These are phyloP conservation scores for Melanogrammus aeglefinus DNA, from an alignment of 2,797 vertebrate genomes.

Conservation along the genomic window DNA sequence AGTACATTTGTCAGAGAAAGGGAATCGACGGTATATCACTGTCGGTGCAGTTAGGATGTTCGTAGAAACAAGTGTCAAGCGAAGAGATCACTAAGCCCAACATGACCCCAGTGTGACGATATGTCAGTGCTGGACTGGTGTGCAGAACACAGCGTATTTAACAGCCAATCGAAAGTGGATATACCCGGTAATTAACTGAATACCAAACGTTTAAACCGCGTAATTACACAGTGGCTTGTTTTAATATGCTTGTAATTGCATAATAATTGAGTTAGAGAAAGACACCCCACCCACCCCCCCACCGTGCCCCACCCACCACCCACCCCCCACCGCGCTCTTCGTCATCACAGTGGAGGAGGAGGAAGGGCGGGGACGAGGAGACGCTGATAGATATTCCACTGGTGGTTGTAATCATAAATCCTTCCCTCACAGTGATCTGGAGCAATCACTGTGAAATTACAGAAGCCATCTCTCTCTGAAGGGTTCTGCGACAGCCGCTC, in stretches of 20 bases:
- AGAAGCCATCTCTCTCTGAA: constrained; percentile 55
- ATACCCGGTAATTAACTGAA: constrained; percentile 23
- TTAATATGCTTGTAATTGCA: constrained; percentile 43
- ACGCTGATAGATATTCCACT: constrained; percentile 41
- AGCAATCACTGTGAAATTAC: constrained; percentile 67
- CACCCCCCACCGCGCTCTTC: background rate
- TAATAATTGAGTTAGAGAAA: constrained; percentile 34
- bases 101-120: no score
- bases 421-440: constrained; percentile 51
- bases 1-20: no score
- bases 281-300: background rate
- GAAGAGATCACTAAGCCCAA: background rate
- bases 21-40: no score
- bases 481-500: constrained; percentile 54
- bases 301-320: no score
- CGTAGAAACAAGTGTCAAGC: no score
- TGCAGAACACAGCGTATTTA: background rate
- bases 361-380: constrained; percentile 16
- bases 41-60: no score
- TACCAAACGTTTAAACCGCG: constrained; percentile 36
- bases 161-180: background rate
- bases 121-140: no score
- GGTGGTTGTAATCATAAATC: constrained; percentile 50
- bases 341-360: constrained; percentile 23
- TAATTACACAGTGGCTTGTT: constrained; percentile 40